phyloP scores from a whole-genome alignment of 1,140 invertebrate genomes.

The Drosophila sturtevanti region DNA sequence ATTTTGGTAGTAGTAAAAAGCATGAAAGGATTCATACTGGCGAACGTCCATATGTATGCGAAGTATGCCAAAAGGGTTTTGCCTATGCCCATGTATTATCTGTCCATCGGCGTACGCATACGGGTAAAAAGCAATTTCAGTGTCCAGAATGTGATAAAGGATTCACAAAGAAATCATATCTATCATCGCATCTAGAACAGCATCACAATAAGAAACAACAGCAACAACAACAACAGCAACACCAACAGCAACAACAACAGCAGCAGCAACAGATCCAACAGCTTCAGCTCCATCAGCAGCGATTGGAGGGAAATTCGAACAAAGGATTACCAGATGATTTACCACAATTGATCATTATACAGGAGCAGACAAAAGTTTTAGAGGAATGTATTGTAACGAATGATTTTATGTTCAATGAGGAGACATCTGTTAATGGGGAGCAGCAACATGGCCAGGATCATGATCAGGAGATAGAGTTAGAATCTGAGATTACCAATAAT shows the following conservation, averaged over 20 bases:
- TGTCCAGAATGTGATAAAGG: constrained; percentile 76
- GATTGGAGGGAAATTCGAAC: not conserved
- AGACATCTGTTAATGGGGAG: constrained; percentile 28
- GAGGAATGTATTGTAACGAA: constrained; percentile 73
- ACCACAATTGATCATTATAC: not conserved
- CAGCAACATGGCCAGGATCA: not conserved
- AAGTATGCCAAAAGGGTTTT: constrained; percentile 88
- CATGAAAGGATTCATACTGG: constrained; percentile 90
- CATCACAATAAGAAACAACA: constrained; percentile 27
- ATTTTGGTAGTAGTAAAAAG: constrained; percentile 85
- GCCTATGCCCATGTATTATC: constrained; percentile 86
- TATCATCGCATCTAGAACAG: constrained; percentile 71
- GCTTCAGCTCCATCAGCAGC: not conserved
- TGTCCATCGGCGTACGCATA: constrained; percentile 86
- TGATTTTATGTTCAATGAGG: constrained; percentile 72
- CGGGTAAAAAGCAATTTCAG: constrained; percentile 86
- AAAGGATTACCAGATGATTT: not conserved
- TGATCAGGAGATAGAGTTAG: not conserved
- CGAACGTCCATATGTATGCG: constrained; percentile 88
- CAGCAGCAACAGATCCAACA: not conserved
- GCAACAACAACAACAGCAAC: not conserved
- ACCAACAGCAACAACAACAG: not conserved
- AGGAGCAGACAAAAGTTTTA: constrained; percentile 57
- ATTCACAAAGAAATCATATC: constrained; percentile 79
- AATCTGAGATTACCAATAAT: constrained; percentile 18